Base-by-base conservation (phyloP, 2,888 invertebrate genomes). In the Troilus luridus region DNA sequence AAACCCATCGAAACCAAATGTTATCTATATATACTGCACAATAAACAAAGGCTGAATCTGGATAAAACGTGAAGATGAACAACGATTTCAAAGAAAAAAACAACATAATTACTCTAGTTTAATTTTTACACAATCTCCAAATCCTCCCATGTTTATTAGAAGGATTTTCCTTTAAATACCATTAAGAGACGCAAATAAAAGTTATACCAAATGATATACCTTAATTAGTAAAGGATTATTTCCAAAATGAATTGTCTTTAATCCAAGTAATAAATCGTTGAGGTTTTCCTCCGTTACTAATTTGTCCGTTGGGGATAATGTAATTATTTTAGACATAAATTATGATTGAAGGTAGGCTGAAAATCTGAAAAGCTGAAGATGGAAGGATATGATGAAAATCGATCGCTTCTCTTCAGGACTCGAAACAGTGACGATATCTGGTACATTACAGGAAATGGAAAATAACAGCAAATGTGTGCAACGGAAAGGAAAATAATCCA, bases 251-350 rank as follows among this genome's bases (percentile, higher is more conserved):
- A 67, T 67, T 24, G 27, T 67, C 67, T 67, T 67, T 67, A 67
- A 67, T 67, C 67, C 67, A 27, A 24, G 67, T 14, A 27, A 67
- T 67, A 67, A 67, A 67, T 67, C 67, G 24, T 11, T 67, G 67
- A 67, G 67, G 14, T 3, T 27, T 67, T 67, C 24, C 67, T 67
- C 24, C 67, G 24, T 27, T 67, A 67, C 67, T 14, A 67, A 27
- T 67, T 67, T 67, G 27, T 24, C 67, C 67, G 67, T 24, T 27
- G 27, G 19, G 24, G 67, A 27, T n/a, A 27, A 67, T 67, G 67
- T 67, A 67, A 67, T 67, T 67, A 67, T 67, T 12, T 67, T 67
- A 14, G 24, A 27, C 67, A 67, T 67, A 67, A 67, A 67, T 67
- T 67, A 67, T 27, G 24, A 67, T 67, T 12, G 67, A 67, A 67